phyloP scores from a whole-genome alignment of 1,140 invertebrate species.

The Brachionus angularis region DNA sequence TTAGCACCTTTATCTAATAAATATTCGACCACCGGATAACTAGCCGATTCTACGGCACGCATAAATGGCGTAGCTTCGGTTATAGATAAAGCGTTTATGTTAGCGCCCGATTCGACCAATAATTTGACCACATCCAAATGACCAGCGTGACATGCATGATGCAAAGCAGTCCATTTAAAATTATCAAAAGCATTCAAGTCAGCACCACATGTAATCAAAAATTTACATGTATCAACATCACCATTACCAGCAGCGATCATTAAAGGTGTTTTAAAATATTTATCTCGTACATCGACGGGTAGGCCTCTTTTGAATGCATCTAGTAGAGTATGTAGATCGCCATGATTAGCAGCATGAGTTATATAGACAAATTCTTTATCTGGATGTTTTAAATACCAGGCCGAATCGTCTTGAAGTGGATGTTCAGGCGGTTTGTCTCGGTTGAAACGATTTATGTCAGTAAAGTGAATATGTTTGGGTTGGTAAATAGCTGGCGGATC shows the following conservation, averaged over 20 bases:
- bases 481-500: conserved; percentile 55
- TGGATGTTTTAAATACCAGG: conserved; percentile 57
- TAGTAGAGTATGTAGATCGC: conserved; percentile 50
- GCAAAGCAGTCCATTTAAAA: conserved; percentile 59
- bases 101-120: conserved; percentile 46
- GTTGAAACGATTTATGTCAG: conserved; percentile 56
- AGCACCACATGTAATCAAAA: conserved; percentile 55
- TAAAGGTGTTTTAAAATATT: conserved; percentile 59
- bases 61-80: conserved; percentile 58
- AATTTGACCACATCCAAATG: conserved; percentile 38
- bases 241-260: conserved; percentile 54
- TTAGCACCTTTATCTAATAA: conserved; percentile 55
- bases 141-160: conserved; percentile 58
- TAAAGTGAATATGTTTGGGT: conserved; percentile 53
- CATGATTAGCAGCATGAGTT: conserved; percentile 50
- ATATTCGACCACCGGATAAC: conserved; percentile 53
- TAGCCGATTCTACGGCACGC: conserved; percentile 57
- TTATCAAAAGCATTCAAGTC: conserved; percentile 56
- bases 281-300: conserved; percentile 56
- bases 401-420: conserved; percentile 56
- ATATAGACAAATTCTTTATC: conserved; percentile 55
- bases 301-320: conserved; percentile 51
- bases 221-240: conserved; percentile 54
- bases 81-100: conserved; percentile 55
- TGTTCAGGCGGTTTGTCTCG: conserved; percentile 55